Evolutionary conservation across 2,113 vertebrate species (phyloP).

Genomic region (Lampris incognitus): DNA sequence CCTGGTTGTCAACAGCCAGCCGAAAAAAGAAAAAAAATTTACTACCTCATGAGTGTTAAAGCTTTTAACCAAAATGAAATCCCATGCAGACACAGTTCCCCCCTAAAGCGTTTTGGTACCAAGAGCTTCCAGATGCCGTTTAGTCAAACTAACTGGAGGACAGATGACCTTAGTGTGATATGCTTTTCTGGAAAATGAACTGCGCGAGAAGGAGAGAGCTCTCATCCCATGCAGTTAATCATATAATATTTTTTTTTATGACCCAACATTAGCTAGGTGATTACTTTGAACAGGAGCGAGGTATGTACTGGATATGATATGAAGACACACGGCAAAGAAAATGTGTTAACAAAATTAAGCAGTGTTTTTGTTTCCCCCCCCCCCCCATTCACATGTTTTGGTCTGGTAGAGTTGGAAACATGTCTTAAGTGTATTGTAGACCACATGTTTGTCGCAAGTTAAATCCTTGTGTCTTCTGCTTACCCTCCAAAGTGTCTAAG

Average conservation of each 20-base stretch:
- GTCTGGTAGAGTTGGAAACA: constrained; percentile 38
- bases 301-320: constrained; percentile 80
- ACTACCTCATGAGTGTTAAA: constrained; percentile 89
- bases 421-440: constrained; percentile 3
- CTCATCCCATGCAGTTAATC: constrained; percentile 74
- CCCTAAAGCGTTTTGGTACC: constrained; percentile 27
- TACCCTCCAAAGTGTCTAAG: constrained; percentile 97
- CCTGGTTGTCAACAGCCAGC: constrained; percentile 92
- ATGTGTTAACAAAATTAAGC: constrained; percentile 27
- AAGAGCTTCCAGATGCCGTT: not conserved
- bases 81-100: constrained; percentile 65
- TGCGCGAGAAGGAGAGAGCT: constrained; percentile 66
- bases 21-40: constrained; percentile 57
- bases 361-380: constrained; percentile 29
- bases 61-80: constrained; percentile 90
- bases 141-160: not conserved
- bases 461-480: constrained; percentile 22
- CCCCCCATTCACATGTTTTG: constrained; percentile 18
- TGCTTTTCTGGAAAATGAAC: constrained; percentile 14
- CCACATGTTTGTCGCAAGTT: not conserved
- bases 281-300: constrained; percentile 82
- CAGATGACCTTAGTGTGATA: not conserved
- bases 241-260: constrained; percentile 85
- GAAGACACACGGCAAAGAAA: constrained; percentile 86
- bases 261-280: constrained; percentile 80